phyloP scores from a whole-genome alignment of 2,113 vertebrate genomes.

The Tretioscincus oriximinensis region DNA sequence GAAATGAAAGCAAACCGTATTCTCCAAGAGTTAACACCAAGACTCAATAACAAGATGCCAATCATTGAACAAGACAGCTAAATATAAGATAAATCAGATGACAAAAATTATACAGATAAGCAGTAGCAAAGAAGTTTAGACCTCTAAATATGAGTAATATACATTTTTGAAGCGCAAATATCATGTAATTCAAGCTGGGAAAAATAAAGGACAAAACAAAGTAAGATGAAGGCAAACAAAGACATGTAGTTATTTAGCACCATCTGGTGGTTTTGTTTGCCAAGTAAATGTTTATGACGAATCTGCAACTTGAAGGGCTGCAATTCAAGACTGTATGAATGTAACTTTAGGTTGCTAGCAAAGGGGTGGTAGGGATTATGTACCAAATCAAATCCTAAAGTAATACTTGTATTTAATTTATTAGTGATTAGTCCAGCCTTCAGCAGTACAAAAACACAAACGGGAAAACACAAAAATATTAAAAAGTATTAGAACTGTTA shows the following conservation, averaged over 20 bases:
- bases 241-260: slow-evolving; percentile 62
- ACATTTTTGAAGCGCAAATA: not conserved
- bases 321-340: too few species aligned
- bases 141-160: not conserved
- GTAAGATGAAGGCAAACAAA: not conserved
- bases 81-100: not conserved
- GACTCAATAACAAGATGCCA: not conserved
- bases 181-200: not conserved
- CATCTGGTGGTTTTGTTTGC: slow-evolving; percentile 63
- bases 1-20: not conserved
- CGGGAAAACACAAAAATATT: too few species aligned
- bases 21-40: not conserved
- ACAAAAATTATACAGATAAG: not conserved
- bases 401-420: too few species aligned
- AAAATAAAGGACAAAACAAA: not conserved
- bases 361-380: too few species aligned
- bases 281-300: not conserved
- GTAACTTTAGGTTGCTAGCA: too few species aligned
- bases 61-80: not conserved
- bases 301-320: too few species aligned
- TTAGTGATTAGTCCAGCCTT: too few species aligned
- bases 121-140: not conserved
- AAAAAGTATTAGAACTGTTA: too few species aligned
- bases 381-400: too few species aligned
- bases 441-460: too few species aligned